Conservation (phyloP, 2,888 invertebrate genomes). For the Amaurobius ferox region DNA sequence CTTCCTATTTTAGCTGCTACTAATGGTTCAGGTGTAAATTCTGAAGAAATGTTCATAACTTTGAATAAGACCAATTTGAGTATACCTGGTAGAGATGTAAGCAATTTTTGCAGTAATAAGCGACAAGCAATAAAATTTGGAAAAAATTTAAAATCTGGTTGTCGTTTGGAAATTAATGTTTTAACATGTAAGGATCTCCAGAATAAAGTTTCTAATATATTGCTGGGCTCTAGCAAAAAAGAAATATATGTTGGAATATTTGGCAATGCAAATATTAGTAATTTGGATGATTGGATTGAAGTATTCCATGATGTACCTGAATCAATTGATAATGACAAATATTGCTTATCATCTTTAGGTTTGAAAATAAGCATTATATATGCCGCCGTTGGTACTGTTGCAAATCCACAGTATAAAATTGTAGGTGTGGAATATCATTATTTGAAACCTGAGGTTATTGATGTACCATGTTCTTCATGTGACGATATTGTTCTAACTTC, state of each 20-base stretch:
- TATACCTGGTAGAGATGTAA: neutral
- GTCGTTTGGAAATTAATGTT: constrained; percentile 20
- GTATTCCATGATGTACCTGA: constrained; percentile 33
- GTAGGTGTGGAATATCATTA: constrained; percentile 77
- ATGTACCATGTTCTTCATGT: constrained; percentile 18
- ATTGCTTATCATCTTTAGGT: constrained; percentile 75
- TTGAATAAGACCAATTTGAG: constrained; percentile 16
- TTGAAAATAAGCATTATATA: constrained; percentile 78
- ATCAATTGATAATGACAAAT: constrained; percentile 16
- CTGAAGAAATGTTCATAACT: constrained; percentile 11
- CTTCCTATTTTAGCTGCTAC: constrained; percentile 82
- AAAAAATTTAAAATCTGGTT: constrained; percentile 50
- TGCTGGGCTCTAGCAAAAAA: constrained; percentile 27
- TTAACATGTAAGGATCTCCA: constrained; percentile 23
- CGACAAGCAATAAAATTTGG: constrained; percentile 54
- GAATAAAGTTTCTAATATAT: constrained; percentile 15
- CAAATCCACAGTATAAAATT: constrained; percentile 80
- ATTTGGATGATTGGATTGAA: constrained; percentile 62
- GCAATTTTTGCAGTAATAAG: constrained; percentile 3
- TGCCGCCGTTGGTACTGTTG: constrained; percentile 79
- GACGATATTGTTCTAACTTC: constrained; percentile 77
- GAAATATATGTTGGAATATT: constrained; percentile 56
- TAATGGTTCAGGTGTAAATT: constrained; percentile 46
- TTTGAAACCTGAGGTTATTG: constrained; percentile 55
- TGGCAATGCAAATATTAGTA: constrained; percentile 61